Conservation (phyloP, 2,113 vertebrate species). For the Poeciliopsis prolifica region DNA sequence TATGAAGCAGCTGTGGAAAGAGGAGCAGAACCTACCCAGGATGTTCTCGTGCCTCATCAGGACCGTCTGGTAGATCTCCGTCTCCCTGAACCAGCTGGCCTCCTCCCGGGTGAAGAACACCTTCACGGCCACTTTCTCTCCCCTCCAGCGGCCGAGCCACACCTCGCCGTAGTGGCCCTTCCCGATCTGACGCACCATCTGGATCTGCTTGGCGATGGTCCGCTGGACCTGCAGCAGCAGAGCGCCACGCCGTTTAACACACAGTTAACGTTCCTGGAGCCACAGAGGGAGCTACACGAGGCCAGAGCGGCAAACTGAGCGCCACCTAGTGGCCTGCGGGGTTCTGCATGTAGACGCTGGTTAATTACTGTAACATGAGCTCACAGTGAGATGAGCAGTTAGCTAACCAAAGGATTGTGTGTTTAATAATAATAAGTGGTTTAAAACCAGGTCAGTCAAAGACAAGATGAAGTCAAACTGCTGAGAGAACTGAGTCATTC, state of each 20-base stretch:
- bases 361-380: too few relatives aligned
- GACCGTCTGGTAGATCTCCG: constrained; percentile 98
- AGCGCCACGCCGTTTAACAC: background rate
- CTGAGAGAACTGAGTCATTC: too few relatives aligned
- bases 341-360: too few relatives aligned
- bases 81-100: constrained; percentile 98
- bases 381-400: too few relatives aligned
- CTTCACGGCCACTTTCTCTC: constrained; percentile 97
- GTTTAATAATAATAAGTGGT: too few relatives aligned
- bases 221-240: constrained; percentile 87
- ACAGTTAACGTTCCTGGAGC: too few relatives aligned
- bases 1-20: background rate
- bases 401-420: too few relatives aligned
- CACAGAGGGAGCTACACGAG: too few relatives aligned
- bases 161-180: constrained; percentile 97
- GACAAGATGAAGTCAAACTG: too few relatives aligned
- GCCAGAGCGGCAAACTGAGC: too few relatives aligned
- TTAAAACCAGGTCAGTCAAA: too few relatives aligned
- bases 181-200: constrained; percentile 95
- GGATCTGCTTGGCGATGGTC: constrained; percentile 98
- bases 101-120: constrained; percentile 98
- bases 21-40: constrained; percentile 79
- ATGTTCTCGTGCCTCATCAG: constrained; percentile 98
- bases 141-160: constrained; percentile 97
- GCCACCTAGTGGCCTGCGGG: too few relatives aligned